Base-by-base conservation (phyloP, 1,140 invertebrate species). In the Wiebesia pumilae region DNA sequence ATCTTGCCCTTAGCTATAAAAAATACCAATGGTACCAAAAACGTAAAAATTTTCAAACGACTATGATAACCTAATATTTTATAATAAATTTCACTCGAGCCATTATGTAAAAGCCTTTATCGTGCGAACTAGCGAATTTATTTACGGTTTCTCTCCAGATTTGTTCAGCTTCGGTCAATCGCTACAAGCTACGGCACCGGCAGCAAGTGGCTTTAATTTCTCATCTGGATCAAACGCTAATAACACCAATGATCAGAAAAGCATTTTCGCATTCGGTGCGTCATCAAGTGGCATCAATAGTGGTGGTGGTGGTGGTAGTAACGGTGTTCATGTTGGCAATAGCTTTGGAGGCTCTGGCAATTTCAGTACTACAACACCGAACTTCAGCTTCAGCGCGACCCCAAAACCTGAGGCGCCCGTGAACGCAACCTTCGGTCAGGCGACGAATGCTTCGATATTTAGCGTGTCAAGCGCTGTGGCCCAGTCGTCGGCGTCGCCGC, bases 331-430 rank as follows among this genome's bases (percentile, higher is more conserved):
- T 14, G 73, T 85, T 67, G 86, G 83, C 19, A 89, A 77, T 83
- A 85, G 89, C 9, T 92, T 92, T 35, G 86, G 88, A 40, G 78
- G 69, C 14, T 89, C 89, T 62, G 84, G 88, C 83, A 33, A n/a
- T 87, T 51, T 27, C 87, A 86, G 38, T 33, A 27, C 84, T 83
- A 43, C 87, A 38, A 83, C 80, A 14, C 30, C 87, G 14, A 40
- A 30, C 3, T 93, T 93, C 58, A 84, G 89, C 0, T 93, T 93
- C 71, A 93, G 91, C 65, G 79, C 92, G 19, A 86, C 91, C 21
- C 87, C 91, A 1, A 92, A 91, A 86, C 82, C 89, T 10, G 90
- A 91, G 73, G 58, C 71, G 19, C 30, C 90, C 12, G 69, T 89
- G 1, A 75, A 2, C 35, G 16, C n/a, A 1, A 24, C 7, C 12